Base-by-base conservation (phyloP, 2,888 invertebrate genomes). In the Sarcophaga carnaria region DNA sequence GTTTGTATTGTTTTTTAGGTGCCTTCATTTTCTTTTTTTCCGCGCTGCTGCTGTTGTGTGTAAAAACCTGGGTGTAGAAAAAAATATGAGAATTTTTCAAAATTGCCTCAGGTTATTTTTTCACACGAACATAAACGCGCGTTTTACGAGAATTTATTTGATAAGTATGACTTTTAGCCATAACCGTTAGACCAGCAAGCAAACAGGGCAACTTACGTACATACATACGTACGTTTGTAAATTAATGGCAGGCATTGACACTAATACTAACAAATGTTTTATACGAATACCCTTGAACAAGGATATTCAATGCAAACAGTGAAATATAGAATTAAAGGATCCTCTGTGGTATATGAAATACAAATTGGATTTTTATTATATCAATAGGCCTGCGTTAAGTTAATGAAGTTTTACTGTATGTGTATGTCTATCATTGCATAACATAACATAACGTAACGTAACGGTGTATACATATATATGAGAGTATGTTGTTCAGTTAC, bases 31-130 rank as follows among this genome's bases (percentile, higher is more conserved):
- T 47, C 17, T 14, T n/a, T 64, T 14, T 74, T 37, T 37, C 6
- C 6, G 6, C 37, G 37, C 1, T 37, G 37, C 6, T 37, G 10
- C 37, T 37, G 37, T 2, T 37, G 37, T 37, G 8, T 37, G 37
- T 37, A 37, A 37, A 8, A 10, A 37, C 10, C 37, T 0, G 8
- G 17, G 12, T 62, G 22, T 54, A 22, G 45, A 12, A 20, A 37
- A 62, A 37, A 75, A 78, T 27, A 77, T 80, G 78, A 84, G 75
- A 80, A 87, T 76, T 84, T 80, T 74, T 37, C 78, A 87, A 87
- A 84, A 81, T 81, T 75, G 87, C 87, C 87, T 81, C 59, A 79
- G 78, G 86, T 71, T 83, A 83, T 87, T 83, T 87, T 87, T 80
- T 87, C 80, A 87, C 83, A 81, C 78, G 75, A 70, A 75, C 60